Percentiles rank a stretch among this genome's conserved stretches.
These are phyloP conservation scores for Prietella phreatophila DNA, from an alignment of 2,113 vertebrate genomes.

Conservation along the genomic window DNA sequence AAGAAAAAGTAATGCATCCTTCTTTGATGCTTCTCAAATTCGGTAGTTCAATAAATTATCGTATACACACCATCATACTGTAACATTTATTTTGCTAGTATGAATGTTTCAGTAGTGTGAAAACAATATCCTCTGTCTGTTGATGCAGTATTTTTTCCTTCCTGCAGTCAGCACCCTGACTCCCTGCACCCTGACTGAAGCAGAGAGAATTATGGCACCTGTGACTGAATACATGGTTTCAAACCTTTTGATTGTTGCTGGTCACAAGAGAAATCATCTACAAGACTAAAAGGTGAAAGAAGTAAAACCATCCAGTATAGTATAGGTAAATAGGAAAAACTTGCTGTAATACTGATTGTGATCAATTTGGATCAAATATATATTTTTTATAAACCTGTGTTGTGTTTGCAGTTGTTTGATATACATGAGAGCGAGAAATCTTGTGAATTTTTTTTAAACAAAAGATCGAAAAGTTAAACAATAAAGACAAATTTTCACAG, in stretches of 20 bases:
- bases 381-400: no score
- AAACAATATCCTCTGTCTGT: not conserved
- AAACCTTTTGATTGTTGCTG: conserved; percentile 5
- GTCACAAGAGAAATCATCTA: not conserved
- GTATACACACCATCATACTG: not conserved
- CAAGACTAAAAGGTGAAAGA: not conserved
- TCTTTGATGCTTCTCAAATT: not conserved
- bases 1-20: not conserved
- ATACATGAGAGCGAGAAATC: no score
- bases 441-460: no score
- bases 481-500: no score
- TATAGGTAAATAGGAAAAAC: not conserved
- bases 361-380: not conserved
- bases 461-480: no score
- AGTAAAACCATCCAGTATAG: not conserved
- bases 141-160: not conserved
- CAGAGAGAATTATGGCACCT: not conserved
- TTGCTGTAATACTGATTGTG: not conserved
- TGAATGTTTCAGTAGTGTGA: not conserved
- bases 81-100: not conserved
- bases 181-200: not conserved
- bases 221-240: conserved; percentile 14
- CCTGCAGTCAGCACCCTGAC: no score
- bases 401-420: no score
- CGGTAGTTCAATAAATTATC: no score